Conservation (phyloP, 2,113 vertebrate species). For the Pachypanchax playfairii region DNA sequence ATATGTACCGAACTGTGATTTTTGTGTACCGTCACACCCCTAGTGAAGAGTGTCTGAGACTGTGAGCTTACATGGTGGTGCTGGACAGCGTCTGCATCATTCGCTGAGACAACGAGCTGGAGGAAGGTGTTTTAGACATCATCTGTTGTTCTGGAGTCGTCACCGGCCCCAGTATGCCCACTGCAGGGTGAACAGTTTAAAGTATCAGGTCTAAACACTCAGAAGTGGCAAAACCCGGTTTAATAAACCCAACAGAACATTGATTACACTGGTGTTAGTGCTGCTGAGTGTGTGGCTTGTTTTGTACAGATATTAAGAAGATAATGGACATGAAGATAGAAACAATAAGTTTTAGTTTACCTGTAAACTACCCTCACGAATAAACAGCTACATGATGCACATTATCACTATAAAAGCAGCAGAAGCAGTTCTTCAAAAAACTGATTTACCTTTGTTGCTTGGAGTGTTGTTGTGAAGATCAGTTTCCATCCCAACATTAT, state of each 20-base stretch:
- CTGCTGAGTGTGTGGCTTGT: no score
- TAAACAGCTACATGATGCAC: no score
- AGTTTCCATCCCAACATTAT: constrained; percentile 76
- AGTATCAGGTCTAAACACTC: not conserved
- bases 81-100: constrained; percentile 87
- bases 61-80: constrained; percentile 83
- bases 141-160: constrained; percentile 90
- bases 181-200: constrained; percentile 61
- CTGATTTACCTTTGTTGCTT: constrained; percentile 82
- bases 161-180: constrained; percentile 90
- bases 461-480: constrained; percentile 79
- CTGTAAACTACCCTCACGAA: no score
- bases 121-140: constrained; percentile 87
- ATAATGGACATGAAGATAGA: not conserved
- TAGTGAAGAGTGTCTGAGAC: not conserved
- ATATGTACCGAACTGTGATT: no score
- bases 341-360: not conserved
- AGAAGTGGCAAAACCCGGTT: not conserved
- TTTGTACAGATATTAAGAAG: no score
- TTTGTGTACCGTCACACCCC: no score
- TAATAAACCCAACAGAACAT: not conserved
- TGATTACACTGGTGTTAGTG: no score
- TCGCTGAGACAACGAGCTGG: constrained; percentile 89
- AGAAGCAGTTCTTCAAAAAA: no score
- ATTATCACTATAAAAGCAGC: no score